phyloP scores from a whole-genome alignment of 2,888 invertebrate genomes.

The Cotesia congregata region DNA sequence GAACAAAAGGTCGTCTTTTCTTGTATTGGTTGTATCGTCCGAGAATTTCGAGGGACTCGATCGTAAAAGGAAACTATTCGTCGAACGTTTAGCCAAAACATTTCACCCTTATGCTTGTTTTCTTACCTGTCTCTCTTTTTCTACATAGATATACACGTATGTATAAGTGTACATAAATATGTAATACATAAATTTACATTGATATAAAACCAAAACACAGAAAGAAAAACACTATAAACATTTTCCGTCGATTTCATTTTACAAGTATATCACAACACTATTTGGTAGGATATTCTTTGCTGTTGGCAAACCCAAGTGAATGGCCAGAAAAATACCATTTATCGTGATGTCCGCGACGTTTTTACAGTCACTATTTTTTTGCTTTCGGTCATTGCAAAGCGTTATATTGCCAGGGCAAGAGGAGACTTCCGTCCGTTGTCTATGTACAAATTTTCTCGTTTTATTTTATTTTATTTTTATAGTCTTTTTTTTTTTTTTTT shows the following conservation, averaged over 20 bases:
- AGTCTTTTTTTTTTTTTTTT: constrained; percentile 9
- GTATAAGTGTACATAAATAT: no score
- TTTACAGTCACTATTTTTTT: constrained; percentile 34
- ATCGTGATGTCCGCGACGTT: constrained; percentile 37
- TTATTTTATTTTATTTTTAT: constrained; percentile 7
- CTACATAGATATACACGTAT: no score
- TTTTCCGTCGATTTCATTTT: background rate
- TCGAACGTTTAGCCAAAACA: constrained; percentile 18
- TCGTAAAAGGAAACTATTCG: constrained; percentile 20
- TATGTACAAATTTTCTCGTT: constrained; percentile 21
- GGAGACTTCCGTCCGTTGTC: constrained; percentile 32
- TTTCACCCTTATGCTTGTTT: constrained; percentile 1
- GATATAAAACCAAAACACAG: background rate
- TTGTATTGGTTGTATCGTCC: constrained; percentile 13
- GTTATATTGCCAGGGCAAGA: constrained; percentile 35
- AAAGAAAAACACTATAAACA: background rate
- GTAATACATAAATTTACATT: background rate
- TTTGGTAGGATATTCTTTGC: constrained; percentile 13
- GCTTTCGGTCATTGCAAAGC: constrained; percentile 24
- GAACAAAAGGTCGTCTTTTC: constrained; percentile 23
- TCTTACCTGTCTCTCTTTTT: background rate
- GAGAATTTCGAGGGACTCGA: constrained; percentile 17
- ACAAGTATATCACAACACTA: background rate
- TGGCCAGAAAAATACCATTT: constrained; percentile 40
- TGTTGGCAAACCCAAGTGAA: constrained; percentile 34